Evolutionary conservation across 2,797 vertebrate genomes (phyloP).

Genomic region (Oophaga sylvatica): DNA sequence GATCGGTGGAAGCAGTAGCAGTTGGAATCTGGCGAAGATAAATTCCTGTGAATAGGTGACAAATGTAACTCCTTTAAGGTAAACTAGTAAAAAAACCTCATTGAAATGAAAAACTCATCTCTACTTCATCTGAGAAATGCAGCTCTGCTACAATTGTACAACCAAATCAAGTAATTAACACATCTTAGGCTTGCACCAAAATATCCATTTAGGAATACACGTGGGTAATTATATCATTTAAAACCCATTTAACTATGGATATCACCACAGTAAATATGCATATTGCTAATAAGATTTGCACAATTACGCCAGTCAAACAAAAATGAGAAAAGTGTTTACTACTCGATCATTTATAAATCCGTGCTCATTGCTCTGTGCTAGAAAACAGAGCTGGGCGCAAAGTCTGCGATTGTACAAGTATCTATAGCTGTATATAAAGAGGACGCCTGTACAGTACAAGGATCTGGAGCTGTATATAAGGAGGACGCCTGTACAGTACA

Average conservation of each 20-base stretch:
- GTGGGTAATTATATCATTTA: constrained; percentile 79
- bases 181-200: constrained; percentile 69
- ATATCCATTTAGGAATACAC: constrained; percentile 75
- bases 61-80: not conserved
- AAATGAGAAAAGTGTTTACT: constrained; percentile 73
- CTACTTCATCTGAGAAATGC: not conserved
- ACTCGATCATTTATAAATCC: constrained; percentile 71
- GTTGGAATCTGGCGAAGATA: too few species aligned
- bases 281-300: constrained; percentile 79
- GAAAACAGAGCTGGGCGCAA: not conserved
- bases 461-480: not conserved
- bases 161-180: constrained; percentile 49
- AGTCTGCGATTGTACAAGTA: not conserved
- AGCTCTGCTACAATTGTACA: not conserved
- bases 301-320: constrained; percentile 78
- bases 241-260: constrained; percentile 77
- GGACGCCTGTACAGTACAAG: not conserved
- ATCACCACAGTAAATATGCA: constrained; percentile 79
- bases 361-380: not conserved
- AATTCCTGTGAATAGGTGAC: too few species aligned
- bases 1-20: too few species aligned
- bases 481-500: not conserved
- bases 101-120: not conserved
- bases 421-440: not conserved
- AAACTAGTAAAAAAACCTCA: not conserved